phyloP scores from a whole-genome alignment of 2,888 invertebrate species.

The Pardosa pseudoannulata region DNA sequence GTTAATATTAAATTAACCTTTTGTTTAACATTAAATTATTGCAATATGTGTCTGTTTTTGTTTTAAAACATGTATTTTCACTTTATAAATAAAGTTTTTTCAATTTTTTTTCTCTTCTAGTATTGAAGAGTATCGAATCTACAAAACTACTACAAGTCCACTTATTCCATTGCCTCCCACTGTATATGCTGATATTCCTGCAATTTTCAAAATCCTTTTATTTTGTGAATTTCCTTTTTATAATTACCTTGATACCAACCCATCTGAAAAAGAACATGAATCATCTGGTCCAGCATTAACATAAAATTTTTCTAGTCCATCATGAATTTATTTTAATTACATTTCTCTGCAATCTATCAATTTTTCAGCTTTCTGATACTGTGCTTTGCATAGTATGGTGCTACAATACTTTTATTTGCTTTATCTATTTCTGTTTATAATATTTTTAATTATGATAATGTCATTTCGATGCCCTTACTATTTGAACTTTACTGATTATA shows the following conservation, averaged over 20 bases:
- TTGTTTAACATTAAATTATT: too few species aligned
- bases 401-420: too few species aligned
- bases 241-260: constrained; percentile 79
- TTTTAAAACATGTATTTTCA: neutral
- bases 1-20: too few species aligned
- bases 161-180: constrained; percentile 91
- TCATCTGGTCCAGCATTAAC: constrained; percentile 11
- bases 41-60: too few species aligned
- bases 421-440: too few species aligned
- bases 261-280: constrained; percentile 20
- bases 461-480: too few species aligned
- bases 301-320: neutral
- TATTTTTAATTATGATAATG: too few species aligned
- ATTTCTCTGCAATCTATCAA: too few species aligned
- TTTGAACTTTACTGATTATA: too few species aligned
- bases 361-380: too few species aligned
- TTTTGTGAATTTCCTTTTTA: constrained; percentile 95
- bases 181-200: constrained; percentile 91
- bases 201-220: constrained; percentile 87
- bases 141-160: constrained; percentile 92
- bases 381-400: too few species aligned
- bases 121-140: constrained; percentile 89
- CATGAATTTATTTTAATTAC: too few species aligned
- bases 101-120: constrained; percentile 79
- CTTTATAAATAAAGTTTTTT: constrained; percentile 54